Evolutionary conservation across 2,113 vertebrate genomes (phyloP), one percentile per base, ranked within the genome.

Genomic region (Thamnaconus septentrionalis): DNA sequence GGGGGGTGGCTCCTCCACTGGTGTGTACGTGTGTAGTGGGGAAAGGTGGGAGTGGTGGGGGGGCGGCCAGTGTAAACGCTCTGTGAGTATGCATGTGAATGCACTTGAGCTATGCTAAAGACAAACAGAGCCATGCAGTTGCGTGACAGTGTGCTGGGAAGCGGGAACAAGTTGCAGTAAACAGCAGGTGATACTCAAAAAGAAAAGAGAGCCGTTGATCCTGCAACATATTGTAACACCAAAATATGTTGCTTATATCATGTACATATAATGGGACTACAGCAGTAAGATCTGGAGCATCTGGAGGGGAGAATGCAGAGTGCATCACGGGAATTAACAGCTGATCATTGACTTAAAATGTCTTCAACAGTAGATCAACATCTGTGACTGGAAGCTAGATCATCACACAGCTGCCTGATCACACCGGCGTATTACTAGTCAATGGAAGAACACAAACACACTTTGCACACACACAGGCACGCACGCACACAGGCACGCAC

Each of bases 31-130:
- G 66, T 56, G 61, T 56, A 31, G 47, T 8, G 61, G 53, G 66
- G 48, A 12, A 66, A 61, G 47, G 47, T 43, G 18, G 48, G 50
- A n/a, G 66, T 64, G 59, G 49, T 55, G 69, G 60, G 56, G 53
- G 12, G 49, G 52, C 64, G 53, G 45, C 41, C 8, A 52, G 47
- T 46, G 66, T 42, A 48, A 5, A 10, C 53, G 56, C 56, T 18
- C 46, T 65, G 72, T 46, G 66, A 50, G 59, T 66, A 54, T 76
- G 75, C 81, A 78, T 76, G 71, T 80, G 82, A 83, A 73, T 85
- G 84, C 70, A 87, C 81, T 87, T 64, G 75, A 66, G 75, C 61
- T 90, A 86, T 87, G 83, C 81, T 78, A 66, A 82, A 86, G 73
- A 85, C 82, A 89, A 85, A 87, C 85, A 88, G 53, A 77, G 61